Percentiles rank a stretch among this genome's conserved stretches.
Evolutionary conservation across 2,797 vertebrate genomes (phyloP).

Genomic region (Centroberyx gerrardi): DNA sequence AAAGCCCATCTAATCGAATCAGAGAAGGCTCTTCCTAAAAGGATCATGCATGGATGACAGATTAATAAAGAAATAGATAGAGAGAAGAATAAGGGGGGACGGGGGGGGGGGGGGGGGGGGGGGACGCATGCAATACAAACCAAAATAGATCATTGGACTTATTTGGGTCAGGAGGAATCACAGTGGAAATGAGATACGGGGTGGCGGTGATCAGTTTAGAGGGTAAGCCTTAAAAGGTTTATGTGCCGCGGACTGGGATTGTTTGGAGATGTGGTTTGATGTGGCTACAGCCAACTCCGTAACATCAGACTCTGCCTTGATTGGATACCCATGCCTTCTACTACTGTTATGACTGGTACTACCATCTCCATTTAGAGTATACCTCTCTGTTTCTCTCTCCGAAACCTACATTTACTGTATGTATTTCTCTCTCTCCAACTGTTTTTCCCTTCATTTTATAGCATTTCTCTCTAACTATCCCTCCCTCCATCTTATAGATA

Average conservation of each 20-base stretch:
- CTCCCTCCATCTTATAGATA: no score
- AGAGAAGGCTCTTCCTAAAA: constrained; percentile 72
- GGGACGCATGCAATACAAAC: constrained; percentile 32
- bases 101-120: neutral
- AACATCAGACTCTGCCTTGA: constrained; percentile 21
- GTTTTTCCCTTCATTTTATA: no score
- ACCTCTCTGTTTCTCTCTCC: no score
- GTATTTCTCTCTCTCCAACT: no score
- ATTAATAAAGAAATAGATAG: constrained; percentile 76
- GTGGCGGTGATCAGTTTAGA: constrained; percentile 41
- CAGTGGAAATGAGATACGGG: constrained; percentile 45
- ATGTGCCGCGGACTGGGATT: constrained; percentile 13
- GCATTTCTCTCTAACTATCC: no score
- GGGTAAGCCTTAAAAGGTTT: constrained; percentile 33
- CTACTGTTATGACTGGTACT: no score
- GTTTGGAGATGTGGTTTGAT: constrained; percentile 16
- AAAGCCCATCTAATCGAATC: constrained; percentile 84
- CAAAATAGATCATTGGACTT: constrained; percentile 63
- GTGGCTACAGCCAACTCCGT: constrained; percentile 25
- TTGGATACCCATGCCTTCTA: neutral
- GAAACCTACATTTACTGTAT: no score
- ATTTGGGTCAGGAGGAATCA: constrained; percentile 67
- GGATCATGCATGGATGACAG: constrained; percentile 72
- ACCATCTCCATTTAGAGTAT: no score
- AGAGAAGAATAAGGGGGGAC: constrained; percentile 36